These are phyloP conservation scores for Spodoptera littoralis DNA, from an alignment of 2,888 invertebrate genomes.

Conservation along the genomic window DNA sequence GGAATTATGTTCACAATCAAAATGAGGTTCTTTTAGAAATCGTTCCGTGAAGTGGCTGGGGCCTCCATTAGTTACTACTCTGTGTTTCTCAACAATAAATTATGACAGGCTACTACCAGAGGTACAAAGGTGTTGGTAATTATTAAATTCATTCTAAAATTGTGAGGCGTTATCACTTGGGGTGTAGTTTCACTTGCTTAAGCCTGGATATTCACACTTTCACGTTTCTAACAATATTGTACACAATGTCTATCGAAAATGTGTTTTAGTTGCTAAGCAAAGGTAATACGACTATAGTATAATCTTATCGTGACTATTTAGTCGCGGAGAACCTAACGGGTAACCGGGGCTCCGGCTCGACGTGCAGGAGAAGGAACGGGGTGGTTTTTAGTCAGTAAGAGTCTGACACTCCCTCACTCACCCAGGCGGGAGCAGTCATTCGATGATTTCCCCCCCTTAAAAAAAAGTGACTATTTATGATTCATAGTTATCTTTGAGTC, in stretches of 20 bases:
- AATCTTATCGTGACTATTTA: too few relatives aligned
- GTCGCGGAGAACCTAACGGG: too few relatives aligned
- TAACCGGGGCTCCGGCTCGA: too few relatives aligned
- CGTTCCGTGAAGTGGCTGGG: not conserved
- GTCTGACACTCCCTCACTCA: too few relatives aligned
- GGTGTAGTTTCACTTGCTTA: conserved; percentile 12
- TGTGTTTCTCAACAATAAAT: conserved; percentile 28
- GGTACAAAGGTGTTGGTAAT: conserved; percentile 51
- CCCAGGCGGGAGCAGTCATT: too few relatives aligned
- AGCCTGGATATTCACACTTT: not conserved
- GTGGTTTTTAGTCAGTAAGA: too few relatives aligned
- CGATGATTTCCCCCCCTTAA: too few relatives aligned
- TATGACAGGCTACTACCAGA: conserved; percentile 32
- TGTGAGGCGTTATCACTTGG: conserved; percentile 37
- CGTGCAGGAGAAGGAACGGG: too few relatives aligned
- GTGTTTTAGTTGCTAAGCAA: not conserved
- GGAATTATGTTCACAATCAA: too few relatives aligned
- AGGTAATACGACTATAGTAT: too few relatives aligned
- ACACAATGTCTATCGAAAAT: not conserved
- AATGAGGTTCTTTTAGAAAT: not conserved
- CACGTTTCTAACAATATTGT: not conserved
- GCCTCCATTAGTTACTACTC: conserved; percentile 14
- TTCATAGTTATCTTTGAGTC: too few relatives aligned
- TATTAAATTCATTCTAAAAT: conserved; percentile 51
- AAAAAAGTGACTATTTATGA: too few relatives aligned